phyloP scores from a whole-genome alignment of 1,140 invertebrate species.

The Zophobas atratus region DNA sequence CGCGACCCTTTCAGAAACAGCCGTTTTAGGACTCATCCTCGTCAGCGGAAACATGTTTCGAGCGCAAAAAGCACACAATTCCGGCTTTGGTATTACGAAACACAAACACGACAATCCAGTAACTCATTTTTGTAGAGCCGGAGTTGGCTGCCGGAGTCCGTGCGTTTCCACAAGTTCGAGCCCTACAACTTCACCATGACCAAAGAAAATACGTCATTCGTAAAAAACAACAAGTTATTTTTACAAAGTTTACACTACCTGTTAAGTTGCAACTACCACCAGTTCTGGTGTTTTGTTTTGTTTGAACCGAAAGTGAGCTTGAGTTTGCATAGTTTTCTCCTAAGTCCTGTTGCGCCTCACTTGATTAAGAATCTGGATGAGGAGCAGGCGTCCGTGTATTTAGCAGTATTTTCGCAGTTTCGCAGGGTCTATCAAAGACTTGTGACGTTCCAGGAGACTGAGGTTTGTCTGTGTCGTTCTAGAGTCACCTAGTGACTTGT shows the following conservation, averaged over 20 bases:
- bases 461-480: slow-evolving; percentile 50
- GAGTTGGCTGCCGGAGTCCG: slow-evolving; percentile 58
- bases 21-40: slow-evolving; percentile 33
- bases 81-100: slow-evolving; percentile 58
- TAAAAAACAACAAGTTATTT: slow-evolving; percentile 56
- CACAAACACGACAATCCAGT: background rate
- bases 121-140: slow-evolving; percentile 54
- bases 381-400: slow-evolving; percentile 56
- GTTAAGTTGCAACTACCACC: slow-evolving; percentile 60
- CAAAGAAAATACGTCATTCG: slow-evolving; percentile 57
- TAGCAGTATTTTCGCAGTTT: slow-evolving; percentile 57
- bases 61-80: slow-evolving; percentile 56
- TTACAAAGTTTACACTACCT: slow-evolving; percentile 59
- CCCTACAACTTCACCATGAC: slow-evolving; percentile 54
- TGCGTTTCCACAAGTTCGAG: slow-evolving; percentile 53
- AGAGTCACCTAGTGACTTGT: slow-evolving; percentile 15
- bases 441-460: slow-evolving; percentile 57
- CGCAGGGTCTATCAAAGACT: slow-evolving; percentile 58
- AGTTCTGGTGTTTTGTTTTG: slow-evolving; percentile 63
- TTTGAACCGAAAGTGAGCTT: slow-evolving; percentile 57
- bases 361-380: slow-evolving; percentile 57
- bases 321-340: slow-evolving; percentile 58
- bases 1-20: background rate
- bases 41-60: slow-evolving; percentile 51
- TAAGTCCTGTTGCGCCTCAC: slow-evolving; percentile 57